A percentile compares a stretch with the other conserved stretches of the same genome.
phyloP scores from a whole-genome alignment of 2,113 vertebrate genomes.

The Bufo bufo region DNA sequence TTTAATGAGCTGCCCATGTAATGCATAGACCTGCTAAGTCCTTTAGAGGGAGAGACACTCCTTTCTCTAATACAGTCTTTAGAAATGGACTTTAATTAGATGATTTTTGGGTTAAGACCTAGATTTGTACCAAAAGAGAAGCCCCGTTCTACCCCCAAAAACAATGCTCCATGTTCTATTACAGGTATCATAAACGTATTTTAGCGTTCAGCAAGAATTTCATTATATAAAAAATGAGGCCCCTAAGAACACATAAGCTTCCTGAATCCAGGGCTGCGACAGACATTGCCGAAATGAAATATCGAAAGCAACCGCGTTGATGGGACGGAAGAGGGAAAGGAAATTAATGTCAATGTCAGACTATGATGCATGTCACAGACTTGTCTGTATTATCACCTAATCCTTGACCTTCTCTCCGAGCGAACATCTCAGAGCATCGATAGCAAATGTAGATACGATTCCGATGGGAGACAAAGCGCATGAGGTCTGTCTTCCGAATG shows the following conservation, averaged over 20 bases:
- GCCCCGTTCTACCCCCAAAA: neutral
- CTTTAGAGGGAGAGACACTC: neutral
- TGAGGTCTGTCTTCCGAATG: conserved; percentile 1
- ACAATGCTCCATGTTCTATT: neutral
- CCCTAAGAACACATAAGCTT: neutral
- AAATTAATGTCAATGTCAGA: conserved; percentile 31
- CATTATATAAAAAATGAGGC: neutral
- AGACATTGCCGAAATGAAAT: neutral
- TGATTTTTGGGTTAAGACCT: neutral
- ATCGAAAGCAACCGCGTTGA: neutral
- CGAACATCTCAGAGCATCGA: conserved; percentile 32
- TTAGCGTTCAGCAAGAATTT: neutral
- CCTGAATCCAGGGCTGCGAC: neutral
- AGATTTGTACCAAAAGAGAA: neutral
- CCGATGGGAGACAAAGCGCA: conserved; percentile 4
- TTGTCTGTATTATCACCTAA: conserved; percentile 53
- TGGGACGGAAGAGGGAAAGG: conserved; percentile 2
- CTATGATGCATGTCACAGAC: conserved; percentile 30
- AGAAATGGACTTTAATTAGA: neutral
- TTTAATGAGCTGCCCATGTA: neutral
- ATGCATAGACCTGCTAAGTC: neutral
- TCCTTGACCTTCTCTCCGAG: conserved; percentile 39
- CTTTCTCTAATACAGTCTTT: neutral
- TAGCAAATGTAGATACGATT: conserved; percentile 29
- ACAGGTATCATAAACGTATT: neutral